Conservation (phyloP, 2,113 vertebrate species). For the Papio anubis region DNA sequence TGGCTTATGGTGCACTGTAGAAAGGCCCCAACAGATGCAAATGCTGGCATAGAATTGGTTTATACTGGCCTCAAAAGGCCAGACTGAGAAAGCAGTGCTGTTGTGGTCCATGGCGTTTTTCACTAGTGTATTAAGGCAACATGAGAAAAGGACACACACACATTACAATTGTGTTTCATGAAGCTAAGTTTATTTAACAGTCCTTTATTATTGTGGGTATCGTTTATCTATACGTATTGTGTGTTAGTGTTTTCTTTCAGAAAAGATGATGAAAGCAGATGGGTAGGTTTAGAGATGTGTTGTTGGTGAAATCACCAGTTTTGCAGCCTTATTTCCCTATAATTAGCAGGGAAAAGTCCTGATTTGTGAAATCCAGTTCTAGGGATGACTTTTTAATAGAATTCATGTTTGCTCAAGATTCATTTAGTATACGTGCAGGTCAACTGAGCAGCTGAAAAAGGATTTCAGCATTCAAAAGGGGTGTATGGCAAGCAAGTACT, state of each 20-base stretch:
- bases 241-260: constrained; percentile 25
- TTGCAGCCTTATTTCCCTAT: background rate
- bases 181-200: background rate
- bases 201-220: too few species aligned
- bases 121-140: background rate
- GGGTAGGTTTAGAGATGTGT: constrained; percentile 32
- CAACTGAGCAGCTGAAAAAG: background rate
- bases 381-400: background rate
- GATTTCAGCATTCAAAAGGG: background rate
- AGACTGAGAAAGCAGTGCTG: constrained; percentile 2
- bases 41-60: too few species aligned
- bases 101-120: background rate
- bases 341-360: background rate
- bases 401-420: constrained; percentile 37
- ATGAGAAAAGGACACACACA: constrained; percentile 9
- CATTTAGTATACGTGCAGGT: background rate
- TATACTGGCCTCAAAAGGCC: background rate
- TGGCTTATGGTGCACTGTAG: background rate
- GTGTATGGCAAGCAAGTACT: background rate
- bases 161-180: background rate
- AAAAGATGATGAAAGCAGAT: constrained; percentile 48
- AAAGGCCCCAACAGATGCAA: background rate
- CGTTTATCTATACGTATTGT: too few species aligned
- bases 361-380: background rate
- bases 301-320: background rate